A percentile compares a stretch with the other conserved stretches of the same genome.
phyloP scores from a whole-genome alignment of 2,888 invertebrate genomes.

The Drosophila pseudotalamancana region DNA sequence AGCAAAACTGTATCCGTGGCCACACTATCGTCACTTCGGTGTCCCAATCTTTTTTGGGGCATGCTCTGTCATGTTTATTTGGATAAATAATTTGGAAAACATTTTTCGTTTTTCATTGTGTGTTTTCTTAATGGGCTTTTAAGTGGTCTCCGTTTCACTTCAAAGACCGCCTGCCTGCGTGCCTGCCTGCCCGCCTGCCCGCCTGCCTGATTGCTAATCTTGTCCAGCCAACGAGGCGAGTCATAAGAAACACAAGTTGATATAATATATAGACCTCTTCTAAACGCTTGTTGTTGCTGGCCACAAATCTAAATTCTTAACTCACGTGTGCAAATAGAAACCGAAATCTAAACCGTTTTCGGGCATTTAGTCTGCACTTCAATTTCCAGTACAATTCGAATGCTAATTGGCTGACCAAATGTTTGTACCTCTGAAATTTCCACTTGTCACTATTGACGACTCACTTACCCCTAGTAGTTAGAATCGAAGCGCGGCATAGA shows the following conservation, averaged over 20 bases:
- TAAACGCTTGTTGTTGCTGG: constrained; percentile 11
- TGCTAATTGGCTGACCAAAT: constrained; percentile 70
- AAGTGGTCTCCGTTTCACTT: constrained; percentile 52
- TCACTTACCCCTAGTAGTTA: constrained; percentile 50
- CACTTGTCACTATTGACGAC: constrained; percentile 57
- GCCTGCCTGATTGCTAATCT: constrained; percentile 28
- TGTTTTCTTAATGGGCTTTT: constrained; percentile 62
- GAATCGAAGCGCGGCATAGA: constrained; percentile 23
- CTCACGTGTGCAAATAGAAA: constrained; percentile 72
- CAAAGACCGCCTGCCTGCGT: constrained; percentile 11
- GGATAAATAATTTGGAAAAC: constrained; percentile 74
- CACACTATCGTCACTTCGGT: constrained; percentile 37
- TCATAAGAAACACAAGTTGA: constrained; percentile 12
- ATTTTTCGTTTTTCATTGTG: constrained; percentile 64
- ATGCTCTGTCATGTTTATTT: constrained; percentile 60
- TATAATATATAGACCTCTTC: constrained; percentile 2
- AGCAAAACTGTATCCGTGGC: constrained; percentile 67
- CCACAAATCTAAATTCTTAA: constrained; percentile 28
- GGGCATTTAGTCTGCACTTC: not conserved
- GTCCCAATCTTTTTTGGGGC: constrained; percentile 5
- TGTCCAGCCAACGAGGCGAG: constrained; percentile 20
- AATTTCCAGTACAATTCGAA: constrained; percentile 38
- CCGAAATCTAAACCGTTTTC: constrained; percentile 18
- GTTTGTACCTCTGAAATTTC: constrained; percentile 57
- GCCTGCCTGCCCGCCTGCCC: not conserved